phyloP scores from a whole-genome alignment of 1,140 invertebrate species.

The Ceratoteleas bidentatus region DNA sequence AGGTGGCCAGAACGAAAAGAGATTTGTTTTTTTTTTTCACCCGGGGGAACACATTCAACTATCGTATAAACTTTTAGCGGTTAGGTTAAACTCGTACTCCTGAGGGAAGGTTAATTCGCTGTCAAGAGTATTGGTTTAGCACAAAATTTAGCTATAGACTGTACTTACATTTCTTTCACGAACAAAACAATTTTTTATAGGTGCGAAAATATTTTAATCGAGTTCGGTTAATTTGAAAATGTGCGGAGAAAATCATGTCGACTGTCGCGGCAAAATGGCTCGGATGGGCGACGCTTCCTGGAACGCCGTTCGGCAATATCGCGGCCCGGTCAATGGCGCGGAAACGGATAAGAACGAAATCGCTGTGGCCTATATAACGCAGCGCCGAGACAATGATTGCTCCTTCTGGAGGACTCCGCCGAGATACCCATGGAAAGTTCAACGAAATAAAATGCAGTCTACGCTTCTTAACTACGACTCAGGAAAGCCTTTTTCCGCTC shows the following conservation, averaged over 20 bases:
- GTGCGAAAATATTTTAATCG: constrained; percentile 27
- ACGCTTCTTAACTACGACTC: constrained; percentile 36
- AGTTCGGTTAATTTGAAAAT: constrained; percentile 55
- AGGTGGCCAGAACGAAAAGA: too few species aligned
- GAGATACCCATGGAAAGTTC: constrained; percentile 52
- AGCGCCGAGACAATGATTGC: constrained; percentile 58
- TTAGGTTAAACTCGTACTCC: too few species aligned
- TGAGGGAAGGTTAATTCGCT: too few species aligned
- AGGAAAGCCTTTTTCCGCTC: not conserved
- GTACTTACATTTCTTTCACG: too few species aligned
- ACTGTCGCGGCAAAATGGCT: constrained; percentile 50
- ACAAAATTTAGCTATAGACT: too few species aligned
- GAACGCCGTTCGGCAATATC: constrained; percentile 62
- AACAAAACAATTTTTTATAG: too few species aligned
- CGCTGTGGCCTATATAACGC: constrained; percentile 58
- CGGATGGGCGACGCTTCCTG: constrained; percentile 57
- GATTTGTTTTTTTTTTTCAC: too few species aligned
- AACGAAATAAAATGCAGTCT: constrained; percentile 56
- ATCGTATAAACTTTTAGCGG: too few species aligned
- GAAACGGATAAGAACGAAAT: constrained; percentile 69
- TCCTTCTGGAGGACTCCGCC: constrained; percentile 51
- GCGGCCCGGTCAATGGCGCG: constrained; percentile 59
- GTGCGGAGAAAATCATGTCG: constrained; percentile 45
- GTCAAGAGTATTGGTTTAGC: too few species aligned
- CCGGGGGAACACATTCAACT: too few species aligned